Percentiles rank a stretch among this genome's conserved stretches.
Conservation (phyloP, 2,888 invertebrate genomes). For the Stenoptilia bipunctidactyla region DNA sequence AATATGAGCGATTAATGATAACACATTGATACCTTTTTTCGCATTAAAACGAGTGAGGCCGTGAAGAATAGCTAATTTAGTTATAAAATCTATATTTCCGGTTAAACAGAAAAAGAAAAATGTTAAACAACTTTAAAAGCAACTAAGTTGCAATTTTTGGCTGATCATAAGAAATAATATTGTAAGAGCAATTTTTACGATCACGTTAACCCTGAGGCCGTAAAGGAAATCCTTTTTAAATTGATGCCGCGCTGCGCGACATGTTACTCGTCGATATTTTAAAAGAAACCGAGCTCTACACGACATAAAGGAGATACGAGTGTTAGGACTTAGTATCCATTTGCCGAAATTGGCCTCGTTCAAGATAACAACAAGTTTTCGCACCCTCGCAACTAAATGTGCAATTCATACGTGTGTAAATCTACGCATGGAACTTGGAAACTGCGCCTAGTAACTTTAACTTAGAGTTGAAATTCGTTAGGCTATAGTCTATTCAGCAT, state of each 20-base stretch:
- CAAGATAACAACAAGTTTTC: conserved; percentile 70
- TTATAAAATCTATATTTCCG: no score
- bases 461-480: conserved; percentile 18
- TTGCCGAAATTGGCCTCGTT: conserved; percentile 69
- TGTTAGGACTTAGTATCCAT: conserved; percentile 71
- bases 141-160: conserved; percentile 8
- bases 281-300: conserved; percentile 48
- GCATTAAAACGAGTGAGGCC: no score
- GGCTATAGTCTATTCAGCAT: conserved; percentile 32
- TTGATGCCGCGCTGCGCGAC: conserved; percentile 34
- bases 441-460: conserved; percentile 17
- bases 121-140: no score
- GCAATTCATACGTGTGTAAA: conserved; percentile 66
- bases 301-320: conserved; percentile 64
- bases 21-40: no score
- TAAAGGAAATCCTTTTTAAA: conserved; percentile 63
- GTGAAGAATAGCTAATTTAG: no score
- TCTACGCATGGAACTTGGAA: conserved; percentile 17
- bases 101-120: no score
- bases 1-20: no score
- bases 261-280: conserved; percentile 58
- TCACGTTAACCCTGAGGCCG: conserved; percentile 29
- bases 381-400: conserved; percentile 67
- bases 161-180: conserved; percentile 14
- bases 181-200: conserved; percentile 11